Evolutionary conservation across 2,113 vertebrate genomes (phyloP), one percentile per base, ranked within the genome.

Genomic region (Athene noctua): DNA sequence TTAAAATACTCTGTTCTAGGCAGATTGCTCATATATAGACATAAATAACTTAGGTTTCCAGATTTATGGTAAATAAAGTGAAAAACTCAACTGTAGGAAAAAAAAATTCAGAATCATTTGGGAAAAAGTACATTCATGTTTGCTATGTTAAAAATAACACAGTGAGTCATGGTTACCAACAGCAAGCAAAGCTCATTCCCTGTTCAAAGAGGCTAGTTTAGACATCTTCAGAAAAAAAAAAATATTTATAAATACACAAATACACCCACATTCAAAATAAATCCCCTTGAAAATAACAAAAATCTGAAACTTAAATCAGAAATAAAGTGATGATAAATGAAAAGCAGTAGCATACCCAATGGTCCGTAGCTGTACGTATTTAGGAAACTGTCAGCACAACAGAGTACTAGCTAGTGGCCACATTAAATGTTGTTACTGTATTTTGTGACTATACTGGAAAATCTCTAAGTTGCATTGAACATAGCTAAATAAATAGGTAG

Each of bases 101-200:
- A 71, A 83, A 91, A 47, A 22, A 54, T 1, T 10, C 12, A 58
- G 32, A 68, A 80, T 29, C 2, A 19, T 46, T 66, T 57, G 14
- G 22, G 18, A 40, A 57, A 86, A 82, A 77, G 62, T 36, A 22
- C 38, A 30, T 38, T 62, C 11, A 38, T 23, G 21, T n/a, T 86
- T 88, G 49, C 38, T 67, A 25, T 71, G 44, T 84, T 88, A 88
- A 95, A 96, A 94, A 95, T 77, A 93, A 80, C 79, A 85, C 12
- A 68, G 17, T 65, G 72, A 90, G 47, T 90, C 80, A 92, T 13
- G 20, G 63, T 67, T 90, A 86, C 20, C 67, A 88, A 83, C 26
- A 90, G 70, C 30, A 91, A 94, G 65, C 49, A 71, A 75, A 96
- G 82, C 21, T 95, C 23, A 63, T 25, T 20, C 32, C 29, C 38